A percentile compares a stretch with the other conserved stretches of the same genome.
Evolutionary conservation across 2,113 vertebrate genomes (phyloP).

Genomic region (Xenotilapia leptura): DNA sequence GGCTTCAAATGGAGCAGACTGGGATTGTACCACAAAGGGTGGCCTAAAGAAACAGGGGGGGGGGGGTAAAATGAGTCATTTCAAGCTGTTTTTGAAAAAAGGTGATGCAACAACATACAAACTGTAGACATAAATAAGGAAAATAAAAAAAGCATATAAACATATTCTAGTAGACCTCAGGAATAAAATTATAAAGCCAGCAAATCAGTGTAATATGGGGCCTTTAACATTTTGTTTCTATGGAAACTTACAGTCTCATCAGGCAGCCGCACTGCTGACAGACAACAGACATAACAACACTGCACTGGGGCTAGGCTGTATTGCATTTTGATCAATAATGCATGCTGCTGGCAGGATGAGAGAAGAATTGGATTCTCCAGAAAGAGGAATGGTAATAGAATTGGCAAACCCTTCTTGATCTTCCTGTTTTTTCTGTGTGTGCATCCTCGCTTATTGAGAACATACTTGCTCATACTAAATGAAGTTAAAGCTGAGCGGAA

Average conservation of each 20-base stretch:
- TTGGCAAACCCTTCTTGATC: constrained; percentile 5
- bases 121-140: neutral
- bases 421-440: neutral
- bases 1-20: neutral
- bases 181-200: neutral
- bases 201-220: neutral
- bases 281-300: neutral
- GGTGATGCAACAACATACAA: neutral
- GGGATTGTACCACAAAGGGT: neutral
- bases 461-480: neutral
- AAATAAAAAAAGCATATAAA: neutral
- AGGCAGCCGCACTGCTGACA: neutral
- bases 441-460: neutral
- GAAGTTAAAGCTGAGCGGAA: neutral
- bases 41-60: neutral
- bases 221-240: neutral
- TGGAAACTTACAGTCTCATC: neutral
- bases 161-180: neutral
- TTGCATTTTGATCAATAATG: constrained; percentile 45
- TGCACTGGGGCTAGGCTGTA: neutral
- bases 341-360: constrained; percentile 12
- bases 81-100: neutral
- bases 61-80: neutral
- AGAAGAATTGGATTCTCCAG: constrained; percentile 18
- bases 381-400: constrained; percentile 29